These are phyloP conservation scores for Palythoa heliodiscus DNA, from an alignment of 92 coral and sea anemone genomes.

Conservation along the genomic window DNA sequence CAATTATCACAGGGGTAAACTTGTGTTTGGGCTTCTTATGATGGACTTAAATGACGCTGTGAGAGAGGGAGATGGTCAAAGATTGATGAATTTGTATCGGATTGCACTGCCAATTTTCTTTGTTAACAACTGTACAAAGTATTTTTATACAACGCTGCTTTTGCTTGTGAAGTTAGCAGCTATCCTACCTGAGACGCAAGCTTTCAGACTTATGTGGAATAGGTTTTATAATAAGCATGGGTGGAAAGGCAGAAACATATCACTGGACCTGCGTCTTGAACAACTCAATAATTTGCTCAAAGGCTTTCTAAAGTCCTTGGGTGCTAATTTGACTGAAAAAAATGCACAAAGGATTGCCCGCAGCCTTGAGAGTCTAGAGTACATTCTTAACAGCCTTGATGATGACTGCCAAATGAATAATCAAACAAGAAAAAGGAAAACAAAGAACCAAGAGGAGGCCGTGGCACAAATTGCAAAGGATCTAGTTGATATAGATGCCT, in stretches of 20 bases:
- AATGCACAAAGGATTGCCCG: slow-evolving; percentile 59
- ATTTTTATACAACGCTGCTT: slow-evolving; percentile 49
- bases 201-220: slow-evolving; percentile 42
- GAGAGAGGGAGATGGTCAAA: slow-evolving; percentile 62
- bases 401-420: slow-evolving; percentile 47
- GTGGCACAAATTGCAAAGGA: slow-evolving; percentile 52
- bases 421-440: slow-evolving; percentile 21
- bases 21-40: slow-evolving; percentile 50
- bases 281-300: slow-evolving; percentile 53
- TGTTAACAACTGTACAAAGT: slow-evolving; percentile 49
- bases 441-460: slow-evolving; percentile 48
- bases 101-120: slow-evolving; percentile 50
- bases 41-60: slow-evolving; percentile 52
- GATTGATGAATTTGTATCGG: slow-evolving; percentile 48
- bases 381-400: slow-evolving; percentile 43
- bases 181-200: slow-evolving; percentile 47
- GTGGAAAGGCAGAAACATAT: slow-evolving; percentile 44
- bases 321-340: slow-evolving; percentile 51
- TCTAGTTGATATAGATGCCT: slow-evolving; percentile 44
- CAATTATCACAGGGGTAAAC: slow-evolving; percentile 59
- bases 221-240: slow-evolving; percentile 51
- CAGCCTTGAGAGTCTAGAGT: slow-evolving; percentile 48
- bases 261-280: slow-evolving; percentile 58
- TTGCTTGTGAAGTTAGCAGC: slow-evolving; percentile 48
- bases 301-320: slow-evolving; percentile 46